These are phyloP conservation scores for Tetramorium simillimum DNA, from an alignment of 1,140 invertebrate genomes.

Conservation along the genomic window DNA sequence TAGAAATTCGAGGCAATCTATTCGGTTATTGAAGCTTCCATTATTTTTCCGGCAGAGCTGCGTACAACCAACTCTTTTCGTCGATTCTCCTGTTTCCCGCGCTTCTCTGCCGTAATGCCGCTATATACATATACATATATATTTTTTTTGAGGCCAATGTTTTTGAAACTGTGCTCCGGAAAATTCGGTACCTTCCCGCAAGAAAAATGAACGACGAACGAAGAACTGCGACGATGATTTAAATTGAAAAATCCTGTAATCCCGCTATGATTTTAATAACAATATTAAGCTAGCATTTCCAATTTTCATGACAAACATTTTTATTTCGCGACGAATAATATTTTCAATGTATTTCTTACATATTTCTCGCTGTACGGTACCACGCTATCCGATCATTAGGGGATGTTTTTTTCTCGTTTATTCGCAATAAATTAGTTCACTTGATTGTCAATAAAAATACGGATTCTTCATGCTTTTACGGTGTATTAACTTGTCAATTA, in stretches of 20 bases:
- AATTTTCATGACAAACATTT: background rate
- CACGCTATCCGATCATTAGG: slow-evolving; percentile 17
- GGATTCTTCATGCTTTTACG: slow-evolving; percentile 43
- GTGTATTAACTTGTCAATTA: slow-evolving; percentile 37
- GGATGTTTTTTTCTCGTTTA: slow-evolving; percentile 10
- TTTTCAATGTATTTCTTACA: background rate
- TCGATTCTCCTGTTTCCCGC: slow-evolving; percentile 14
- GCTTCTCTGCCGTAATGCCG: background rate
- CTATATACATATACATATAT: background rate
- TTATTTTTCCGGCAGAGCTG: slow-evolving; percentile 53
- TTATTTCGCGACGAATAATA: slow-evolving; percentile 6
- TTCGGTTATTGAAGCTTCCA: slow-evolving; percentile 68
- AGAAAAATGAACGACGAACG: background rate
- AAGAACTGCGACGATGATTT: background rate
- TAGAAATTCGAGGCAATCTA: slow-evolving; percentile 63
- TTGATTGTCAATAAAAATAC: background rate
- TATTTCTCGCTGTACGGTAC: background rate
- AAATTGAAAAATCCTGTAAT: slow-evolving; percentile 7
- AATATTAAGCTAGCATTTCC: background rate
- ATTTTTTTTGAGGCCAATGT: background rate
- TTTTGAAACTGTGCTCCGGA: background rate
- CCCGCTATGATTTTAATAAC: background rate
- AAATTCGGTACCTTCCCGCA: background rate
- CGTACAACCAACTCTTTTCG: slow-evolving; percentile 30
- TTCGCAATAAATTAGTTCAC: slow-evolving; percentile 40